Evolutionary conservation across 2,888 invertebrate species (phyloP).

Genomic region (Idaea straminata): DNA sequence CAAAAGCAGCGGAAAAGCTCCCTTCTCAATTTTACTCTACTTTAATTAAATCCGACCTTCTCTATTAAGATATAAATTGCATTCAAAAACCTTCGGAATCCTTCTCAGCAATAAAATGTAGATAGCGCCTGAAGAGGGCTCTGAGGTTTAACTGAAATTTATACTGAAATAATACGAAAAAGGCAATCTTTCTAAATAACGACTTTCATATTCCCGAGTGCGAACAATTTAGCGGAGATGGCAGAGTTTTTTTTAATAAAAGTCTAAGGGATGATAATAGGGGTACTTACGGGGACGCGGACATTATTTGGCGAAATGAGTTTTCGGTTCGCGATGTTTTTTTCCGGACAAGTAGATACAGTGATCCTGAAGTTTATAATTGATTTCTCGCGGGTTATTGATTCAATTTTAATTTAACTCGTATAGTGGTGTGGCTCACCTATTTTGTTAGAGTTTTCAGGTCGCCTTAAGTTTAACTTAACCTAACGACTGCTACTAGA

Average conservation of each 20-base stretch:
- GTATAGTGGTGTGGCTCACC: no score
- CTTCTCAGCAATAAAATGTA: slow-evolving; percentile 58
- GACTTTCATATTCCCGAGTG: slow-evolving; percentile 77
- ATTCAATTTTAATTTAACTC: no score
- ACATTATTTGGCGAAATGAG: slow-evolving; percentile 74
- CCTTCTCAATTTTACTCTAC: slow-evolving; percentile 30
- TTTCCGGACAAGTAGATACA: slow-evolving; percentile 7
- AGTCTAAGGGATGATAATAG: slow-evolving; percentile 57
- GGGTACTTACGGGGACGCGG: slow-evolving; percentile 48
- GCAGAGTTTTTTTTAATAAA: slow-evolving; percentile 75
- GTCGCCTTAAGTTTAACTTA: no score
- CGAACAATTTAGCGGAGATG: slow-evolving; percentile 78
- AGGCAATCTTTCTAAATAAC: slow-evolving; percentile 77
- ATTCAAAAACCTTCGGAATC: slow-evolving; percentile 41
- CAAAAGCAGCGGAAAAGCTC: neutral
- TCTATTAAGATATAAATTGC: slow-evolving; percentile 52
- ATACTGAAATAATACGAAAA: slow-evolving; percentile 75
- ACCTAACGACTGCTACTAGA: no score
- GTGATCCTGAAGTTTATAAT: neutral
- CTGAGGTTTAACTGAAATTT: slow-evolving; percentile 68
- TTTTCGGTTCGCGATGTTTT: slow-evolving; percentile 69
- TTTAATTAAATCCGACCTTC: slow-evolving; percentile 34
- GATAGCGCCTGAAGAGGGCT: slow-evolving; percentile 52
- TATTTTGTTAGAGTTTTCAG: no score
- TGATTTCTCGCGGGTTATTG: no score